These are phyloP conservation scores for Manis crassicaudata DNA, from an alignment of 2,797 vertebrate genomes.

Conservation along the genomic window DNA sequence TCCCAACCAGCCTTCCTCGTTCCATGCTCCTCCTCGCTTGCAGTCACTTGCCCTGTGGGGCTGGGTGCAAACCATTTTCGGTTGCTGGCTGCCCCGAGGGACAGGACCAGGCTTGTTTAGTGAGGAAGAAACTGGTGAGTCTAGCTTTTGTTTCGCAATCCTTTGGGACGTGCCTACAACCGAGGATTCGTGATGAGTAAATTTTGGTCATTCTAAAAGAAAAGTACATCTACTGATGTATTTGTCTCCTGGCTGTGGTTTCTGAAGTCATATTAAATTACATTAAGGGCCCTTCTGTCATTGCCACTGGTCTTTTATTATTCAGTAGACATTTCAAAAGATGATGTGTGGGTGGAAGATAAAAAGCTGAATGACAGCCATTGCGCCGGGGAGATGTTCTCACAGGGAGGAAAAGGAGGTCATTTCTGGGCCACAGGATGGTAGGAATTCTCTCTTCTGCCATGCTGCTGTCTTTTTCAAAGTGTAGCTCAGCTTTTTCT, in stretches of 20 bases:
- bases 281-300: conserved; percentile 66
- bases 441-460: conserved; percentile 74
- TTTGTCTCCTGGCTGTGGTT: conserved; percentile 77
- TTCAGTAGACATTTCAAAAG: conserved; percentile 64
- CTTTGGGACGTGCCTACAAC: conserved; percentile 66
- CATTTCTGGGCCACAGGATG: conserved; percentile 62
- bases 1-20: background rate
- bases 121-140: conserved; percentile 57
- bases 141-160: conserved; percentile 78
- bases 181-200: conserved; percentile 69
- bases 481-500: conserved; percentile 63
- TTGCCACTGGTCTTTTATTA: conserved; percentile 66
- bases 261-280: conserved; percentile 80
- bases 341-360: conserved; percentile 71
- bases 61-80: conserved; percentile 34
- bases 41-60: background rate
- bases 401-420: conserved; percentile 56
- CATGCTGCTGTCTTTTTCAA: conserved; percentile 68
- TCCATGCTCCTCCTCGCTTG: background rate
- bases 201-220: conserved; percentile 73
- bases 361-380: conserved; percentile 59
- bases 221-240: conserved; percentile 68
- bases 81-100: conserved; percentile 56
- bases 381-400: conserved; percentile 70
- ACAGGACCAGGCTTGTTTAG: conserved; percentile 72